Base-by-base conservation (phyloP, 1,140 invertebrate species). In the Colletes latitarsis region DNA sequence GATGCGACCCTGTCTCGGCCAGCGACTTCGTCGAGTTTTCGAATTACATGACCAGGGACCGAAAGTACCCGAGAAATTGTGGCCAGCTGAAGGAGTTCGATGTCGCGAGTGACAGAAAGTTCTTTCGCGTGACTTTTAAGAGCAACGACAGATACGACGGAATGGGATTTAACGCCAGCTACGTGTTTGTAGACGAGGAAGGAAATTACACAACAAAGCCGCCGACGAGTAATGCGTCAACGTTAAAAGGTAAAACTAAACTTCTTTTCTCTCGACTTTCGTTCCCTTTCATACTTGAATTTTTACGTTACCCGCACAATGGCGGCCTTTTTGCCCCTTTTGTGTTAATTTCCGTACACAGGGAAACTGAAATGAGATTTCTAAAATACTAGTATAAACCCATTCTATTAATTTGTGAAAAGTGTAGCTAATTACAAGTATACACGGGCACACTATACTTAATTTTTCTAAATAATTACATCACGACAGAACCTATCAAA, bases 21-120 rank as follows among this genome's bases (percentile, higher is more conserved):
- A 98, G 98, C 88, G 98, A 99, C 92, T 99, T 97, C 91, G 96
- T 99, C 52, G 97, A 98, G 92, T 98, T 99, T 92, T 98, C 97
- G 17, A 99, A 99, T 93, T 98, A 96, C 88, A 96, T 98, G 95
- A 95, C 96, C 75, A 93, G 95, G 60, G 98, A 99, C 93, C 94
- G 97, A 86, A 98, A 98, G 91, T 97, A 97, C 91, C 95, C 95
- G 21, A 94, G 97, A 89, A 96, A 97, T 89, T 99, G 98, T 92
- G 98, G 98, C 12, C 96, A 96, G 88, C 93, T 95, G 89, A 95
- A 95, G 82, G 96, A 96, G 86, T 96, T 97, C 89, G 95, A 96
- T 86, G 95, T 98, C 55, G 95, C 96, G 82, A 99, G 98, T 15
- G 98, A 99, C 89, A 95, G 96, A 60, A 96, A 97, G 85, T 99